phyloP scores from a whole-genome alignment of 2,888 invertebrate species.

The Plusia festucae region DNA sequence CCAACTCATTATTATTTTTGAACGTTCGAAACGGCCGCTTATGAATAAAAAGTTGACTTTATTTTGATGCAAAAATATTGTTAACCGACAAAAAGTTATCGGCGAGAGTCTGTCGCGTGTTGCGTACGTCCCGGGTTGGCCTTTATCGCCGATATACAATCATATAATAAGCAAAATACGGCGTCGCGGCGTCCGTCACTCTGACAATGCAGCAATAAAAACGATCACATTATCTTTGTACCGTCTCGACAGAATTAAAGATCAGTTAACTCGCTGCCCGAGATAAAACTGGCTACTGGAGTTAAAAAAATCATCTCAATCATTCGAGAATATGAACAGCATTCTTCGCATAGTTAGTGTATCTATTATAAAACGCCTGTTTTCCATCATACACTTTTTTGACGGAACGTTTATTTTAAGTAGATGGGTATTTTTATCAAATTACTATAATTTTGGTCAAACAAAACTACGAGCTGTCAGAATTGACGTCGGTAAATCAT shows the following conservation, averaged over 20 bases:
- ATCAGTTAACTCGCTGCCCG: conserved; percentile 53
- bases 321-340: conserved; percentile 57
- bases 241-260: conserved; percentile 52
- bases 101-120: conserved; percentile 61
- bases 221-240: conserved; percentile 57
- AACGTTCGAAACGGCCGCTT: conserved; percentile 79
- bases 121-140: conserved; percentile 29
- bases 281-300: conserved; percentile 61
- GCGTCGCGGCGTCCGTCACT: conserved; percentile 52
- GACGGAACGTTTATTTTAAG: conserved; percentile 81
- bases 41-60: conserved; percentile 84
- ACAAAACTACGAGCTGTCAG: conserved; percentile 88
- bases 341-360: conserved; percentile 78
- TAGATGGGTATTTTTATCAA: conserved; percentile 86
- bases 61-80: conserved; percentile 86
- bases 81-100: conserved; percentile 73
- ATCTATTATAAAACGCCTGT: conserved; percentile 76
- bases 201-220: conserved; percentile 59
- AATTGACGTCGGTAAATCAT: conserved; percentile 88
- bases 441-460: conserved; percentile 88
- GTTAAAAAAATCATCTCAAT: conserved; percentile 62
- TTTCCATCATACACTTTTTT: conserved; percentile 73
- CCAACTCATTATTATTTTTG: conserved; percentile 86
- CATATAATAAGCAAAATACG: conserved; percentile 66
- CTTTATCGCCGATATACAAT: conserved; percentile 65